phyloP scores from a whole-genome alignment of 1,140 invertebrate species.

The Bemisia tabaci region DNA sequence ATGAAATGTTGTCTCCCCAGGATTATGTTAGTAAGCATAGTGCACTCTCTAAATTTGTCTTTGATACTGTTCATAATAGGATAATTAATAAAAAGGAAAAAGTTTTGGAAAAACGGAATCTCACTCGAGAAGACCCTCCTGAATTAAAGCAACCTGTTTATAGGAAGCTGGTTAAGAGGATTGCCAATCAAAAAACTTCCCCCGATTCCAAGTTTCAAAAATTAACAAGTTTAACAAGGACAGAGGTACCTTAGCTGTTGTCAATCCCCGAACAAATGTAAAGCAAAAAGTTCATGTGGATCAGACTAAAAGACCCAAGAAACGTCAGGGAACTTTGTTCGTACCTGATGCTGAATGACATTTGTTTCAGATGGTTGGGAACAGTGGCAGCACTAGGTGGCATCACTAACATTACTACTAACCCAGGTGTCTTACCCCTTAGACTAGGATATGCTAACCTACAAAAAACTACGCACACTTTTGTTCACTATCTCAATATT shows the following conservation, averaged over 20 bases:
- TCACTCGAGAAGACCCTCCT: neutral
- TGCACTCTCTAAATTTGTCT: neutral
- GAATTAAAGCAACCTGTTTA: neutral
- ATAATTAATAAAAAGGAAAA: neutral
- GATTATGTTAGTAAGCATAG: neutral
- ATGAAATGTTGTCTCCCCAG: neutral
- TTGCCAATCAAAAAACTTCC: neutral
- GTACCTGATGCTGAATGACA: neutral
- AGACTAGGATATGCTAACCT: neutral
- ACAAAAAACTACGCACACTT: neutral
- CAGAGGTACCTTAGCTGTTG: neutral
- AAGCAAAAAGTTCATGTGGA: neutral
- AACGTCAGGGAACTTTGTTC: neutral
- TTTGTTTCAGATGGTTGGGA: neutral
- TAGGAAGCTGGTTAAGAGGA: neutral
- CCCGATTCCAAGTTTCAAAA: too few species aligned
- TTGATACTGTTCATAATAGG: neutral
- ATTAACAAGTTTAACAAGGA: too few species aligned
- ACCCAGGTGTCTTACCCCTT: neutral
- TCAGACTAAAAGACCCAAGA: neutral
- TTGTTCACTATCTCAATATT: neutral
- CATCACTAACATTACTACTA: neutral
- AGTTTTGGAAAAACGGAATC: neutral
- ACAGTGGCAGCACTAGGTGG: too few species aligned
- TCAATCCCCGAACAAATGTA: neutral